Base-by-base conservation (phyloP, 1,140 invertebrate species). In the Drosophila carrolli region DNA sequence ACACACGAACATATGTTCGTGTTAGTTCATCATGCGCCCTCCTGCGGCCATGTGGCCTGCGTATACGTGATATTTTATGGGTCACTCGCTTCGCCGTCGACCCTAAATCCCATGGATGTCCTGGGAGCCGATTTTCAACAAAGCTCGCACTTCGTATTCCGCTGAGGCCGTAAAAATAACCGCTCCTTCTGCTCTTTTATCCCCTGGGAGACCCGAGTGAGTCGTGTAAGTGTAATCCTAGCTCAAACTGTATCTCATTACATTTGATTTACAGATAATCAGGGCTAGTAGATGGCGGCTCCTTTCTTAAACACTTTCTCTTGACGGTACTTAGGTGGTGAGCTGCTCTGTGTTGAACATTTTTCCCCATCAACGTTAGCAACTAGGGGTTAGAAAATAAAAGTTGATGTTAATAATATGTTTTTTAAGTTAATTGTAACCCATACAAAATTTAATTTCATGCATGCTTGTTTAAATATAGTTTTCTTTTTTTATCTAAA, bases 21-120 rank as follows among this genome's bases (percentile, higher is more conserved):
- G 51, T 71, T 61, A 70, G 70, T 75, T 66, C 59, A 46, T 60
- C 51, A 59, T 50, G 23, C 61, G 70, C 67, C 50, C 53, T 73
- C 77, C 58, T 73, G 48, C 61, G 66, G 67, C 51, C 70, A 73
- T 60, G 40, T 62, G 68, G 53, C 65, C 76, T 68, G 82, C 79
- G 81, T 84, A 77, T 89, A 89, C 84, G 84, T 89, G 85, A 84
- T 89, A 81, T 89, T 90, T 89, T 84, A 89, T 90, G 84, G 84
- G 84, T 89, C 84, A 89, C 85, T 84, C 70, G 84, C 47, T 71
- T 76, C 54, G 76, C 37, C 41, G 48, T 53, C 56, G 55, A 73
- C 70, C 70, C 70, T 38, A 61, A 73, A 47, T 53, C 68, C 70
- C 65, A 35, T 43, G 44, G 37, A 57, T 58, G 68, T 58, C 43